Base-by-base conservation (phyloP, 2,888 invertebrate species). In the Drepanosiphum platanoidis region DNA sequence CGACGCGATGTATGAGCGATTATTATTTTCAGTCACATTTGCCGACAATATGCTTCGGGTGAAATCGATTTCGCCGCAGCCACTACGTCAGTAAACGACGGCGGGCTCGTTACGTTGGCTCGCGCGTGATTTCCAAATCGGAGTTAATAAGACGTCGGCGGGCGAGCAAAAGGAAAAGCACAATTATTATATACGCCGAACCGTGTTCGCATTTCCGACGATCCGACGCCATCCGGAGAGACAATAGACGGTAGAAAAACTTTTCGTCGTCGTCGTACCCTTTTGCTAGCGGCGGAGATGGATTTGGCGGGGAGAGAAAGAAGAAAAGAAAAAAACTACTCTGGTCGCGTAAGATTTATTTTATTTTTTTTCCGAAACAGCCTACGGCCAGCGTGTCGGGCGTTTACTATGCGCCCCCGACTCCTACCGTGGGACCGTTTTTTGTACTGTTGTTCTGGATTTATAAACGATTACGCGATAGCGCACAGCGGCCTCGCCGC, bases 391-490 rank as follows among this genome's bases (percentile, higher is more conserved):
- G n/a, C 32, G n/a, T 32, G 7, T 58, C 22, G 4, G 22, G n/a
- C 22, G 58, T 58, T 7, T 58, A 58, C 58, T n/a, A 7, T 8
- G 3, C 22, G 58, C 15, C n/a, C 2, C 7, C 4, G 58, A 22
- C 34, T 74, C 74, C 32, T 30, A 34, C 22, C 79, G 79, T 68
- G 79, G 32, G 66, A 79, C 46, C 66, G 79, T 79, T 79, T 79
- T 66, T 5, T 74, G 34, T 46, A 46, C 46, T 46, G 79, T 72
- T 82, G 82, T 72, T 72, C 39, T 30, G 7, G 39, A 39, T 22
- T n/a, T n/a, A 34, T 52, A n/a, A 39, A 72, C 34, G 82, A 82
- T 82, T 52, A 82, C 82, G 64, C 61, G 32, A 61, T 18, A 30
- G 11, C 39, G 13, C 8, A 64, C 27, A 64, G 7, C 61, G 61